Conservation (phyloP, 2,888 invertebrate species). For the Theodoxus fluviatilis region DNA sequence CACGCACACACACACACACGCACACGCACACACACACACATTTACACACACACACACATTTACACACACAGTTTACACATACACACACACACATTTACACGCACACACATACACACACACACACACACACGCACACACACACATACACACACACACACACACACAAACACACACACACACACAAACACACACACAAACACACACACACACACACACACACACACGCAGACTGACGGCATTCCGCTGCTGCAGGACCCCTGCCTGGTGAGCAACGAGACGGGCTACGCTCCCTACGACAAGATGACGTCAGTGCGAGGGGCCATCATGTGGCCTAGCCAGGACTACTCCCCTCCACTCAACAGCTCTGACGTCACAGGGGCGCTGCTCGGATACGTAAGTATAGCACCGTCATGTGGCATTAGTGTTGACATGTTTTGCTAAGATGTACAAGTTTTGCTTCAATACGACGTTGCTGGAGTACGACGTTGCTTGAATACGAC, state of each 20-base stretch:
- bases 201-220: slow-evolving; percentile 15
- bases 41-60: slow-evolving; percentile 1
- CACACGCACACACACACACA: neutral
- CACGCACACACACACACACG: neutral
- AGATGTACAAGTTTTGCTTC: neutral
- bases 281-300: slow-evolving; percentile 51
- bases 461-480: no score
- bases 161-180: neutral
- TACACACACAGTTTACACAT: neutral
- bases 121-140: slow-evolving; percentile 6
- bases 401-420: neutral
- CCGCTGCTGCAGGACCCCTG: slow-evolving; percentile 70
- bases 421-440: neutral
- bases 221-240: slow-evolving; percentile 67
- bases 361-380: slow-evolving; percentile 41
- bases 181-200: neutral
- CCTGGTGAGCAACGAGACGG: slow-evolving; percentile 41
- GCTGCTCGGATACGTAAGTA: slow-evolving; percentile 53
- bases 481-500: no score
- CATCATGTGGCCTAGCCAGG: slow-evolving; percentile 53
- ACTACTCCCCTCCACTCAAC: slow-evolving; percentile 35
- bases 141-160: neutral
- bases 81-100: neutral
- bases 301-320: slow-evolving; percentile 47
- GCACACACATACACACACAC: neutral